Conservation (phyloP, 2,888 invertebrate species). For the Platerodrilus igneus region DNA sequence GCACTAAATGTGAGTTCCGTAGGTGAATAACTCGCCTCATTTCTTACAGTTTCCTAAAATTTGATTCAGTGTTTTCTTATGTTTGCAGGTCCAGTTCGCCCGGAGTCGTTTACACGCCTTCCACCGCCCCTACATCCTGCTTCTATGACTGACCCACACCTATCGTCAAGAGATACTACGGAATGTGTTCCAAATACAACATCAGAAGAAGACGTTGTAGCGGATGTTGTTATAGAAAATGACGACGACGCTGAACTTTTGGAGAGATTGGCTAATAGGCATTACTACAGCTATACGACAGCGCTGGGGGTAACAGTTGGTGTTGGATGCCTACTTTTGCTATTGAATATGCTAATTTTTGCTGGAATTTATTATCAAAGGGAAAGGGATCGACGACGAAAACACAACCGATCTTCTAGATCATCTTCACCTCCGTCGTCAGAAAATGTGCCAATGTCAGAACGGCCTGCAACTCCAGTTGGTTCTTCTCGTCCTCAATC, state of each 20-base stretch:
- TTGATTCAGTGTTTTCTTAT: constrained; percentile 18
- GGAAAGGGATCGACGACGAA: constrained; percentile 52
- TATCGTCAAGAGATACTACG: constrained; percentile 33
- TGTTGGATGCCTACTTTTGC: constrained; percentile 66
- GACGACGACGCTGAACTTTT: constrained; percentile 51
- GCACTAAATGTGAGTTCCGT: constrained; percentile 12
- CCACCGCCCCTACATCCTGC: constrained; percentile 47
- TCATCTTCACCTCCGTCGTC: constrained; percentile 42
- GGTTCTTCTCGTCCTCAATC: constrained; percentile 45
- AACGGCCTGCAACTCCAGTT: constrained; percentile 42
- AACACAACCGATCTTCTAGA: constrained; percentile 38
- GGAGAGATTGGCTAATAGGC: constrained; percentile 52
- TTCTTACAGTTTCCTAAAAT: constrained; percentile 21
- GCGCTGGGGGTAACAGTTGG: constrained; percentile 74
- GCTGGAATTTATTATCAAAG: constrained; percentile 72
- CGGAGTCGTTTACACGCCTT: constrained; percentile 50
- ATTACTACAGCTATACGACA: constrained; percentile 67
- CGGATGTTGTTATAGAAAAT: constrained; percentile 36
- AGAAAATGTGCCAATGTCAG: constrained; percentile 46
- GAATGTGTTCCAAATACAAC: constrained; percentile 44
- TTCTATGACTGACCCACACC: constrained; percentile 41
- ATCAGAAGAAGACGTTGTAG: constrained; percentile 32
- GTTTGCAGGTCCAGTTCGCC: constrained; percentile 48
- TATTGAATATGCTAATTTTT: constrained; percentile 70
- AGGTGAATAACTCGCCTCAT: constrained; percentile 19